Evolutionary conservation across 2,113 vertebrate species (phyloP), one percentile per base, ranked within the genome.

Genomic region (Spea bombifrons): DNA sequence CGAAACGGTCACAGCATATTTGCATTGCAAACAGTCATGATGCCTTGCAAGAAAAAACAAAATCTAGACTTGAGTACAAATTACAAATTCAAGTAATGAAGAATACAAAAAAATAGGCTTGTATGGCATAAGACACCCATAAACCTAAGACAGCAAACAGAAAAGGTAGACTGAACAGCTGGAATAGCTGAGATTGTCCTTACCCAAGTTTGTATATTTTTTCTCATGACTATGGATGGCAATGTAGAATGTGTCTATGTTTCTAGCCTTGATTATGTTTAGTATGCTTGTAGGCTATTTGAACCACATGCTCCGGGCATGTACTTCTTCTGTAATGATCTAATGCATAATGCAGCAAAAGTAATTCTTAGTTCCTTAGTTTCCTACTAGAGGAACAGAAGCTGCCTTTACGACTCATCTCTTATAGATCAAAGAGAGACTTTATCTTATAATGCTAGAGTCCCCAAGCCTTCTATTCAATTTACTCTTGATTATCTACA

Each of bases 301-400:
- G 82, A 87, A 86, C 89, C 73, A 77, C 82, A 86, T 86, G 81
- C 86, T 86, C 79, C 83, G 84, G 78, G 66, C 81, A 83, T 83
- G 84, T 85, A 85, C 79, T 84, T 88, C 87, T 86, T 87, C 84
- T 86, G 82, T 86, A 86, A 86, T 82, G 87, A 88, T 90, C 87
- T 88, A 88, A 88, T 88, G 83, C 87, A 91, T 90, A 89, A 91
- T 88, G 87, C 86, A 91, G 85, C 81, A 87, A 87, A 89, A 88
- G 80, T 80, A 86, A 87, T 89, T 84, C 86, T 86, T 87, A 83
- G 81, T 85, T 86, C 81, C 82, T 80, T 82, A 87, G 82, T 85
- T 86, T 81, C 82, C 78, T 82, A 87, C 81, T 75, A 84, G 77
- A 2, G 3, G 83, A 88, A 66, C 81, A 82, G 81, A 86, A 84